Conservation (phyloP, 2,797 vertebrate genomes). For the Enteromius viviparus region DNA sequence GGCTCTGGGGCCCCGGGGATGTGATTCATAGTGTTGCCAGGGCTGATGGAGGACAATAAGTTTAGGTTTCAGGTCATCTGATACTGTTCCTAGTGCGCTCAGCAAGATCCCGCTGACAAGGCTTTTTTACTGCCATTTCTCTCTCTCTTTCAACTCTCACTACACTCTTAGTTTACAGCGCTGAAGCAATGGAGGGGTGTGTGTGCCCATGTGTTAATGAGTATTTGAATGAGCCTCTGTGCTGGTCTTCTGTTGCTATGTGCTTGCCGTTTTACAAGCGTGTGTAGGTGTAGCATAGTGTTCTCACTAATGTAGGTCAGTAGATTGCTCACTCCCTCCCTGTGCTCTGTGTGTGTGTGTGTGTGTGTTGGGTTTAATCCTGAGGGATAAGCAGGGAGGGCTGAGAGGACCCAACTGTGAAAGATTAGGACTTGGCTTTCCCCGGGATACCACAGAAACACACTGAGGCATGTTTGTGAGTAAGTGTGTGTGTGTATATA, state of each 20-base stretch:
- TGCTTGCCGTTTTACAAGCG: slow-evolving; percentile 41
- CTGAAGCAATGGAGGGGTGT: slow-evolving; percentile 20
- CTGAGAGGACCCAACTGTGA: slow-evolving; percentile 46
- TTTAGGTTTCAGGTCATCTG: slow-evolving; percentile 75
- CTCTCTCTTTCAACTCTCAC: slow-evolving; percentile 31
- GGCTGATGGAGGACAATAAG: slow-evolving; percentile 72
- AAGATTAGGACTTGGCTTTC: slow-evolving; percentile 58
- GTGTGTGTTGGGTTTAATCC: slow-evolving; percentile 53
- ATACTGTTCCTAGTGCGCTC: slow-evolving; percentile 71
- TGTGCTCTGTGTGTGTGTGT: slow-evolving; percentile 37
- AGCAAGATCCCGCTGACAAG: slow-evolving; percentile 76
- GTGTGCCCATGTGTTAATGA: slow-evolving; percentile 18
- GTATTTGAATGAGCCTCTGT: slow-evolving; percentile 47
- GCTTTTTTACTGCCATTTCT: slow-evolving; percentile 61
- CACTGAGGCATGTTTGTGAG: slow-evolving; percentile 33
- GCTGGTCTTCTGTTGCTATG: slow-evolving; percentile 43
- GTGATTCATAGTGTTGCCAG: slow-evolving; percentile 52
- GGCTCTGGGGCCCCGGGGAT: slow-evolving; percentile 44
- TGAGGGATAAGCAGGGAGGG: slow-evolving; percentile 58
- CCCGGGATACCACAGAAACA: slow-evolving; percentile 51
- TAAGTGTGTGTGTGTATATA: slow-evolving; percentile 29
- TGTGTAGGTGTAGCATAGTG: slow-evolving; percentile 51
- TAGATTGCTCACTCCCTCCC: slow-evolving; percentile 50
- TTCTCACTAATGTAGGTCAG: slow-evolving; percentile 62
- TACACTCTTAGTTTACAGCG: slow-evolving; percentile 46